Evolutionary conservation across 1,140 invertebrate species (phyloP).

Genomic region (Atta cephalotes): DNA sequence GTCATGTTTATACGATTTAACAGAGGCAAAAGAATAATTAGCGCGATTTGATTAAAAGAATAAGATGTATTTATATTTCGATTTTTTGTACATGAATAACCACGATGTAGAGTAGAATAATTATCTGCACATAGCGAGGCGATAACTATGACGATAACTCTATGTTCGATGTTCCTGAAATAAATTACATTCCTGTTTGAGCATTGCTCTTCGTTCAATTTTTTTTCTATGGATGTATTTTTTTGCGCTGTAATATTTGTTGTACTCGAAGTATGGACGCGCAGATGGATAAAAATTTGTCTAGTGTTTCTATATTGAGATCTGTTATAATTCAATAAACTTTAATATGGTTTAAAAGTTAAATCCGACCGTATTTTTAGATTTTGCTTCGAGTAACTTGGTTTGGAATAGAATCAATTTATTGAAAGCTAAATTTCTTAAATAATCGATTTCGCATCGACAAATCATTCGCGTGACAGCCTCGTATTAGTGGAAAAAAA

Average conservation of each 20-base stretch:
- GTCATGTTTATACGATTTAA: constrained; percentile 4
- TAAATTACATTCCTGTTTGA: not conserved
- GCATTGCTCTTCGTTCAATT: not conserved
- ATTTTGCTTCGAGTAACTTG: not conserved
- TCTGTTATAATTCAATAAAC: not conserved
- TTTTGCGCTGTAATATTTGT: not conserved
- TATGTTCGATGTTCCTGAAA: not conserved
- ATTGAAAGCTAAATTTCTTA: constrained; percentile 13
- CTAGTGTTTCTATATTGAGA: not conserved
- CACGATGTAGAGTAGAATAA: constrained; percentile 43
- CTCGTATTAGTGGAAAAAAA: not conserved
- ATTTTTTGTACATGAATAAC: constrained; percentile 15
- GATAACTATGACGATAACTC: not conserved
- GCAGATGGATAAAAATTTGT: not conserved
- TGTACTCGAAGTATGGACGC: not conserved
- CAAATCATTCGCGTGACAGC: not conserved
- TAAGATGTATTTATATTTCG: constrained; percentile 15
- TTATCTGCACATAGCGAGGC: constrained; percentile 11
- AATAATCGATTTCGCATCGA: not conserved
- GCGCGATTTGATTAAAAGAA: constrained; percentile 1
- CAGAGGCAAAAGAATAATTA: constrained; percentile 12
- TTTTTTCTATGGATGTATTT: not conserved
- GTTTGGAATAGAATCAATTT: constrained; percentile 8
- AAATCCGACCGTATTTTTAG: not conserved
- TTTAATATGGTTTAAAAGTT: not conserved